phyloP scores from a whole-genome alignment of 2,888 invertebrate genomes.

The Athalia cordata region DNA sequence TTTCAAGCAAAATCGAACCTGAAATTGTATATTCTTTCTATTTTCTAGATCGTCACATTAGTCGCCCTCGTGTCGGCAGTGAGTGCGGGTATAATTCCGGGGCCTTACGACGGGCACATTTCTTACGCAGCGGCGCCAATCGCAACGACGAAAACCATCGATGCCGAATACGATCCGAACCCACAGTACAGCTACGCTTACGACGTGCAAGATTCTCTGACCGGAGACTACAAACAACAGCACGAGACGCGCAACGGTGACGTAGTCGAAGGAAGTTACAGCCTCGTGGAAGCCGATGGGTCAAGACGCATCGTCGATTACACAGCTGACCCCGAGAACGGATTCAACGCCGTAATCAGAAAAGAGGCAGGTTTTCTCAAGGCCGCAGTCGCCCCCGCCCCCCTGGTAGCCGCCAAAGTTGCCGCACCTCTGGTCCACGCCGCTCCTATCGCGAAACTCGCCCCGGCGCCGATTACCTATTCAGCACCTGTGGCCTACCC shows the following conservation, averaged over 20 bases:
- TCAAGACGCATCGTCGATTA: constrained; percentile 69
- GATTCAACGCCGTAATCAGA: constrained; percentile 69
- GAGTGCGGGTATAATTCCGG: constrained; percentile 74
- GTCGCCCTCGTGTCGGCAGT: constrained; percentile 71
- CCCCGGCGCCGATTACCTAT: constrained; percentile 73
- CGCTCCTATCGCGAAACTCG: constrained; percentile 53
- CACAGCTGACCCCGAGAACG: constrained; percentile 66
- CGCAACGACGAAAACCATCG: constrained; percentile 61
- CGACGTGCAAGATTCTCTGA: constrained; percentile 66
- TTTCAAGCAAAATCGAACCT: not conserved
- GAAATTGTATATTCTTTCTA: not conserved
- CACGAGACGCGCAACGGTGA: constrained; percentile 68
- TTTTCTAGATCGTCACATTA: constrained; percentile 66
- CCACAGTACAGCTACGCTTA: constrained; percentile 70
- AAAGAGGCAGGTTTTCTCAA: constrained; percentile 69
- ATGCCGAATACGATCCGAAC: constrained; percentile 67
- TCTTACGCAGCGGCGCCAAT: constrained; percentile 54
- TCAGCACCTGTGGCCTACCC: constrained; percentile 69
- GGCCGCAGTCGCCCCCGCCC: constrained; percentile 67
- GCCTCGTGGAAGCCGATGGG: constrained; percentile 74
- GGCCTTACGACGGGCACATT: constrained; percentile 63
- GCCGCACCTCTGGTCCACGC: constrained; percentile 28
- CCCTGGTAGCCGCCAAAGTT: constrained; percentile 34
- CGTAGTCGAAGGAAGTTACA: constrained; percentile 71
- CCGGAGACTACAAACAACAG: constrained; percentile 68